Conservation (phyloP, 2,113 vertebrate species). For the Corvus cornix region DNA sequence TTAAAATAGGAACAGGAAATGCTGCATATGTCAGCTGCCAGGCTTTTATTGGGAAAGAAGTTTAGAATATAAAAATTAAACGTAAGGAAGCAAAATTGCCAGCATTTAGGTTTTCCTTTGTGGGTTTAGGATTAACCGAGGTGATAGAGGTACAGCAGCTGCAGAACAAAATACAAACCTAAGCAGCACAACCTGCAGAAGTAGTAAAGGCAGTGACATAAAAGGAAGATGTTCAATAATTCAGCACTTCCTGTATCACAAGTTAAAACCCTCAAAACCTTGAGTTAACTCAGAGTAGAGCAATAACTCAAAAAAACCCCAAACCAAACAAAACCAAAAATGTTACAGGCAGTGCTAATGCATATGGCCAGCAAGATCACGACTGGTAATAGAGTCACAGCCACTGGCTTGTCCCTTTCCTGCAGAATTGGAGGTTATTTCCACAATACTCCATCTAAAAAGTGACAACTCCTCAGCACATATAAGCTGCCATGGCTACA, state of each 20-base stretch:
- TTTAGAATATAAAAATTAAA: neutral
- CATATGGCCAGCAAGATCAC: neutral
- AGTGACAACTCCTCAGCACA: neutral
- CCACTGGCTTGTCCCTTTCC: neutral
- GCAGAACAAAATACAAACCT: neutral
- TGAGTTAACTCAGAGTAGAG: neutral
- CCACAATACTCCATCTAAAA: neutral
- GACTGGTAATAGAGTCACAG: neutral
- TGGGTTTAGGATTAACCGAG: neutral
- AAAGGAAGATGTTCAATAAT: neutral
- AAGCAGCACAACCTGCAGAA: neutral
- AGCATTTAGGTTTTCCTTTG: neutral
- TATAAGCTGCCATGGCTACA: neutral
- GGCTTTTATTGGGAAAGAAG: neutral
- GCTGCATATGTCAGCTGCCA: neutral
- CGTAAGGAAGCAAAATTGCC: neutral
- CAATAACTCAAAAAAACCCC: neutral
- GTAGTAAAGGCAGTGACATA: neutral
- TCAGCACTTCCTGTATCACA: neutral
- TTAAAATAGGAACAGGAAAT: neutral
- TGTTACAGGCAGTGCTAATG: neutral
- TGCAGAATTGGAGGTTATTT: neutral
- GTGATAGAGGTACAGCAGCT: neutral
- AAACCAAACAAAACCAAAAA: neutral
- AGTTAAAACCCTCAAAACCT: neutral